Base-by-base conservation (phyloP, 1,140 invertebrate genomes). In the Tribolium castaneum region DNA sequence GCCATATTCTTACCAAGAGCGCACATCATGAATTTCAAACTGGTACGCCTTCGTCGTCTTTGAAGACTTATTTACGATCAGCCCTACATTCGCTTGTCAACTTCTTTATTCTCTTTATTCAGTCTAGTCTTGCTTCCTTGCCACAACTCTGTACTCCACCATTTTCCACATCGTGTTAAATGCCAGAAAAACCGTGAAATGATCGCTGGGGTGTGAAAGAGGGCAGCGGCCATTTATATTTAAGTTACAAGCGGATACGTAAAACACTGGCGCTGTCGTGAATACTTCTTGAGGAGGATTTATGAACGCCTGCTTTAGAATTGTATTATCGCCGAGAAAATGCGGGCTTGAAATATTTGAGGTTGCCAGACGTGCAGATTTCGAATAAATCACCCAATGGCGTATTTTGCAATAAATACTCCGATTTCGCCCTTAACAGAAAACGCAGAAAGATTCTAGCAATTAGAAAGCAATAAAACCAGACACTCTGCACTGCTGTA, bases 261-360 rank as follows among this genome's bases (percentile, higher is more conserved):
- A 54, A 73, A 73, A 52, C 71, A 73, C 71, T 73, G 71, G 45
- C 52, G 71, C 50, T 73, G 71, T 73, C 71, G 71, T 73, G 71
- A 73, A 73, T 73, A 73, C 52, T 73, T 73, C 71, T 73, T 73
- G 71, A 73, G 52, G 71, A 73, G 71, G 71, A 73, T 73, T 73
- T 73, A 73, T 54, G 50, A 19, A 14, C 71, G 71, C 71, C 71
- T 73, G 71, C 71, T 73, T 73, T 54, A 54, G 71, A 73, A 73
- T 73, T 73, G 71, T 73, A 73, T 54, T 73, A 73, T 73, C 71
- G 71, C 45, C 10, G 71, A 73, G 71, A 54, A 73, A 73, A 52
- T 73, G 71, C 71, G 22, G 22, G 12, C 22, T 51, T 73, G 49
- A 73, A 73, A 73, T 73, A 73, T 73, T 73, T 54, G 45, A 73